Evolutionary conservation across 1,140 invertebrate species (phyloP), one percentile per base, ranked within the genome.

Genomic region (Musca domestica): DNA sequence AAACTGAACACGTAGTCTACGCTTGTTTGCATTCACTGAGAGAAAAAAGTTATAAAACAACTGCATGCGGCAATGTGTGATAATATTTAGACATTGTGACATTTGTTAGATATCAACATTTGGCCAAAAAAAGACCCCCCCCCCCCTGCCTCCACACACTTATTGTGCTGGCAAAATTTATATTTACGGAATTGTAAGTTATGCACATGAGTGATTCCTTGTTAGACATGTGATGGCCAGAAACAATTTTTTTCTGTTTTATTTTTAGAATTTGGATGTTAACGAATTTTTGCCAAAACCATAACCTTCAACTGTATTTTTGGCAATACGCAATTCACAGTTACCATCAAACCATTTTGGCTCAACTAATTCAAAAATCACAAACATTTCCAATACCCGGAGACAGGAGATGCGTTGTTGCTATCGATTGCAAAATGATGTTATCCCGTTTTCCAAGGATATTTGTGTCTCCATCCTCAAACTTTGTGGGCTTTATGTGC

Each of bases 121-220:
- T 34, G n/a, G 27, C 34, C n/a, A n/a, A n/a, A n/a, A n/a, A n/a
- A n/a, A n/a, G 15, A 15, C n/a, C n/a, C n/a, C n/a, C 15, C 17
- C 47, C 47, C 15, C 3, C n/a, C 15, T 19, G 7, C 48, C 48
- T 51, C 14, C 20, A 17, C 54, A 14, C 19, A 61, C 15, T n/a
- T 63, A n/a, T 25, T 58, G 25, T 48, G 52, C 65, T 41, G 23
- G 34, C 67, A 67, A 72, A 76, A 76, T 78, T 73, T 78, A 78
- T 78, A 76, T 78, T 78, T 74, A 79, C 74, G 74, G 71, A 74
- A 72, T 79, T 76, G 77, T 79, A 79, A 79, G 77, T 79, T 79
- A 79, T 79, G 77, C 77, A 79, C 73, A 77, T 76, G 77, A 79
- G 66, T 77, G 77, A 76, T 72, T 79, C 56, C 27, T 64, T 12